Evolutionary conservation across 2,888 invertebrate genomes (phyloP), one percentile per base, ranked within the genome.

Genomic region (Ommatoiulus sabulosus): DNA sequence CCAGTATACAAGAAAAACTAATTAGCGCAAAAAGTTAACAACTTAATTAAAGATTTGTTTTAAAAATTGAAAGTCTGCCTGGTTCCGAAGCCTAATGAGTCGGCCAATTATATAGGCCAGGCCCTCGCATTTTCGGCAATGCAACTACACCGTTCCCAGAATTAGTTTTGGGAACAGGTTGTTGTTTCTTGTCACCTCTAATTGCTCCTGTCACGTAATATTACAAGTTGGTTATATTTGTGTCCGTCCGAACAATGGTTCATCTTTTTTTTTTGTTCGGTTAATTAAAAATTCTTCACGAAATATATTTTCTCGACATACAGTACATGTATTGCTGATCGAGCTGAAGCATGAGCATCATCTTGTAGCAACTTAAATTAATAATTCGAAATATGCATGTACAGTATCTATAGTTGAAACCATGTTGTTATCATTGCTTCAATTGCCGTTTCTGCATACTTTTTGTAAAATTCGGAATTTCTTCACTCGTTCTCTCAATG

Each of bases 181-280:
- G 46, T 86, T 86, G 86, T 86, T 46, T 46, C 86, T 86, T 86
- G 86, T 86, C 86, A 86, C 86, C 86, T 15, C 86, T 86, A 86
- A 86, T 86, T 86, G 86, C 86, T 46, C 46, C 86, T 86, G 86
- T 86, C 86, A 44, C 86, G 48, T 86, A 86, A 86, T 86, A 86
- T 86, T 86, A 86, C 86, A 48, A 86, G 86, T 86, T 86, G 86
- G 44, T 86, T 86, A 48, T 86, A 86, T 44, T 86, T 86, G 46
- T 12, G n/a, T 86, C 44, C 86, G 48, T 80, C 80, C 80, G 80
- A 80, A 80, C 80, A 80, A 80, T 80, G 80, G 35, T 80, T 80
- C 2, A 35, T 0, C 10, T 80, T 80, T 80, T 80, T 17, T 57
- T 48, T 48, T 52, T 52, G n/a, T 6, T 80, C 12, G 15, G 10